Evolutionary conservation across 2,888 invertebrate species (phyloP).

Genomic region (Callosobruchus maculatus): DNA sequence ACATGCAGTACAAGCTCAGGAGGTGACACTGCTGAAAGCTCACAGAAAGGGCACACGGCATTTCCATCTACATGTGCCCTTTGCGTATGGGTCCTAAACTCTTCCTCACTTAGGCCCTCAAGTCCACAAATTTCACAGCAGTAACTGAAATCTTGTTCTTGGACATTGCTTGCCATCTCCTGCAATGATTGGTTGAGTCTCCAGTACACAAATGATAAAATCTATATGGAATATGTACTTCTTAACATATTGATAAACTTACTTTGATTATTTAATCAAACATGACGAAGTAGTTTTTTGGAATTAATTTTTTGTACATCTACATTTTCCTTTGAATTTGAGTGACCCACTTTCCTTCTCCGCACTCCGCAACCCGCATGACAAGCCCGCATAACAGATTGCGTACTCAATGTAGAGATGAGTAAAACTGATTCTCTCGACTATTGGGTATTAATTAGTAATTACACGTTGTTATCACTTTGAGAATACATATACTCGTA

Average conservation of each 20-base stretch:
- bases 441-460: no score
- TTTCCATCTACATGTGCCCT: conserved; percentile 75
- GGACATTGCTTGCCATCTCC: conserved; percentile 51
- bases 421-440: no score
- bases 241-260: neutral
- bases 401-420: neutral
- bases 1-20: conserved; percentile 76
- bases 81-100: conserved; percentile 75
- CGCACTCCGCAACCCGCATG: neutral
- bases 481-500: no score
- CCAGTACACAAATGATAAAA: neutral
- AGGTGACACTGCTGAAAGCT: conserved; percentile 67
- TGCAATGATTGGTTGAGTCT: neutral
- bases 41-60: conserved; percentile 79
- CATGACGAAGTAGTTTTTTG: neutral
- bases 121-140: conserved; percentile 85
- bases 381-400: neutral
- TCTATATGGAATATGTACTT: neutral
- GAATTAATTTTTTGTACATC: neutral
- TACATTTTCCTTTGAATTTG: neutral
- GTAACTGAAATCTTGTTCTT: conserved; percentile 54
- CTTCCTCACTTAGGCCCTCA: conserved; percentile 73
- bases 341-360: neutral
- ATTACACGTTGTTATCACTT: no score
- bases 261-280: neutral